Evolutionary conservation across 2,797 vertebrate genomes (phyloP).

Genomic region (Heliangelus exortis): DNA sequence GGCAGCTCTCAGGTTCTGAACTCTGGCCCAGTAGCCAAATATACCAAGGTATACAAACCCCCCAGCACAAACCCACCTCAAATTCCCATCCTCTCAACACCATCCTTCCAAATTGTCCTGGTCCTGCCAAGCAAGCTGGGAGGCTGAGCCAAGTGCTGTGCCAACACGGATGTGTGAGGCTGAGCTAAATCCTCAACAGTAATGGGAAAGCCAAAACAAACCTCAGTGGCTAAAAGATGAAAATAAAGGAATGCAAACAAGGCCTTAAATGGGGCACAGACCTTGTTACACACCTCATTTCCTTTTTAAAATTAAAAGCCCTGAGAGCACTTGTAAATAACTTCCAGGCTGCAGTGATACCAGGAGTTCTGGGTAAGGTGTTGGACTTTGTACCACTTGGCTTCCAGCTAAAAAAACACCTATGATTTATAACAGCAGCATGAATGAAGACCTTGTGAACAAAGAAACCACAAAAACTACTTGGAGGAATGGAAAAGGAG

Average conservation of each 20-base stretch:
- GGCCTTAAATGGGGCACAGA: background rate
- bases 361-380: background rate
- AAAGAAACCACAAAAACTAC: background rate
- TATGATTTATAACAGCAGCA: rapidly evolving
- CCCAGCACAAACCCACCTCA: background rate
- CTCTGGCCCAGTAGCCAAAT: background rate
- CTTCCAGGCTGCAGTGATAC: rapidly evolving
- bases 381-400: background rate
- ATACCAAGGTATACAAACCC: background rate
- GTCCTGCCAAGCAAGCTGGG: rapidly evolving
- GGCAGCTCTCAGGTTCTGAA: background rate
- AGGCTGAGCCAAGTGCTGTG: background rate
- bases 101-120: background rate
- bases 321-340: background rate
- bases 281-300: background rate
- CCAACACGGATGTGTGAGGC: background rate
- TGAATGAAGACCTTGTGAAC: background rate
- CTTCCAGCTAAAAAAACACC: background rate
- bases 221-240: background rate
- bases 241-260: background rate
- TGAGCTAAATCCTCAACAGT: background rate
- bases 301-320: background rate
- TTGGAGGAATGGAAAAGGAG: background rate
- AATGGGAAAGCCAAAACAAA: background rate
- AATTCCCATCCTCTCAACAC: background rate